These are phyloP conservation scores for Atherinosoma microstoma DNA, from an alignment of 2,797 vertebrate genomes.

Conservation along the genomic window DNA sequence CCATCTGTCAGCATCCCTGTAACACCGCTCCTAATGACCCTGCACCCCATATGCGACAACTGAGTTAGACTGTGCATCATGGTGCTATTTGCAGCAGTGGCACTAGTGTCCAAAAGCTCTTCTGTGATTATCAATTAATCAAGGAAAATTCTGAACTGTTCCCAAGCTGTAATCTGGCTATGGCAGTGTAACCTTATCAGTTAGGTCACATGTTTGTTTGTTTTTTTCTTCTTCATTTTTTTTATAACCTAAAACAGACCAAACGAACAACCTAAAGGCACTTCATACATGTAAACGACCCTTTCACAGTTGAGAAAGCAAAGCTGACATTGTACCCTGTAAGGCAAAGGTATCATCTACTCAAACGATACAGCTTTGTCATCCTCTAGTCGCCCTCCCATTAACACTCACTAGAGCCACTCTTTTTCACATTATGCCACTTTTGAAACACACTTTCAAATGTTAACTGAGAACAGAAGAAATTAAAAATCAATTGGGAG, in stretches of 20 bases:
- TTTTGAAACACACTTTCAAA: constrained; percentile 73
- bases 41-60: constrained; percentile 60
- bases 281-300: constrained; percentile 27
- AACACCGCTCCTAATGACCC: constrained; percentile 79
- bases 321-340: constrained; percentile 56
- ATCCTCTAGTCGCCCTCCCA: constrained; percentile 60
- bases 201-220: constrained; percentile 13
- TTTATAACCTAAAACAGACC: constrained; percentile 20
- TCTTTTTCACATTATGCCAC: constrained; percentile 60
- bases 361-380: constrained; percentile 58
- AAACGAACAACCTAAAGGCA: constrained; percentile 26
- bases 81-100: constrained; percentile 70
- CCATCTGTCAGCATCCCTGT: constrained; percentile 82
- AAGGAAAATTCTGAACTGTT: constrained; percentile 51
- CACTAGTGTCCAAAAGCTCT: constrained; percentile 59
- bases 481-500: constrained; percentile 78
- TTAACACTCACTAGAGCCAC: constrained; percentile 62
- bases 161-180: constrained; percentile 18
- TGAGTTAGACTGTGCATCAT: constrained; percentile 52
- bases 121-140: constrained; percentile 75
- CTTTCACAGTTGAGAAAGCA: constrained; percentile 38
- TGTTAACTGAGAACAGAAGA: constrained; percentile 66
- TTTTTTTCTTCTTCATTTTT: neutral
- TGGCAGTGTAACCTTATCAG: constrained; percentile 21
- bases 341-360: constrained; percentile 57